A percentile compares a stretch with the other conserved stretches of the same genome.
Conservation (phyloP, 2,888 invertebrate genomes). For the Camptogramma bilineatum region DNA sequence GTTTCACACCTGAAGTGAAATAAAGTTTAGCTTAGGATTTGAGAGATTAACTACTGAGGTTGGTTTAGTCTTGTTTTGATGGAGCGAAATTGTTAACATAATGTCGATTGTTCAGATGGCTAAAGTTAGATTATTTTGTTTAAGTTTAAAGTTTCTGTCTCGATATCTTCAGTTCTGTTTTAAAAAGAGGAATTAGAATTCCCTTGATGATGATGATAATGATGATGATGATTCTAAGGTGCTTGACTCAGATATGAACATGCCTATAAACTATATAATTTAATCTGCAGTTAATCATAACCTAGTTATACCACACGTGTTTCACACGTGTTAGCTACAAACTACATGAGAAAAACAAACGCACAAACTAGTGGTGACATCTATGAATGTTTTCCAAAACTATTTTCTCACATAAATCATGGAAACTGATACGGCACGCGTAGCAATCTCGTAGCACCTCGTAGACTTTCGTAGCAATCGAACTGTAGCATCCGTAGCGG, state of each 20-base stretch:
- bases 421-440: conserved; percentile 28
- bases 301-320: conserved; percentile 7
- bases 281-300: not conserved
- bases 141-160: too few relatives aligned
- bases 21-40: not conserved
- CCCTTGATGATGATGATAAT: not conserved
- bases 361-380: conserved; percentile 39
- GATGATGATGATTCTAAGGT: not conserved
- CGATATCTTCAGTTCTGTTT: too few relatives aligned
- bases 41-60: not conserved
- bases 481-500: conserved; percentile 43
- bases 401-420: conserved; percentile 29
- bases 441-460: conserved; percentile 45
- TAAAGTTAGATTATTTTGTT: too few relatives aligned
- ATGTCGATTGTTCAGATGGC: too few relatives aligned
- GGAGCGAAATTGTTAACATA: too few relatives aligned
- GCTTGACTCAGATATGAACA: not conserved
- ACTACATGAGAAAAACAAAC: conserved; percentile 4
- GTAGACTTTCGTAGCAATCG: conserved; percentile 46
- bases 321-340: conserved; percentile 20
- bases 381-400: conserved; percentile 34
- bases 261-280: not conserved
- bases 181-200: not conserved
- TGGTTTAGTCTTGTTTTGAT: too few relatives aligned
- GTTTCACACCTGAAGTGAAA: not conserved